phyloP scores from a whole-genome alignment of 2,797 vertebrate species.

The Diceros bicornis region DNA sequence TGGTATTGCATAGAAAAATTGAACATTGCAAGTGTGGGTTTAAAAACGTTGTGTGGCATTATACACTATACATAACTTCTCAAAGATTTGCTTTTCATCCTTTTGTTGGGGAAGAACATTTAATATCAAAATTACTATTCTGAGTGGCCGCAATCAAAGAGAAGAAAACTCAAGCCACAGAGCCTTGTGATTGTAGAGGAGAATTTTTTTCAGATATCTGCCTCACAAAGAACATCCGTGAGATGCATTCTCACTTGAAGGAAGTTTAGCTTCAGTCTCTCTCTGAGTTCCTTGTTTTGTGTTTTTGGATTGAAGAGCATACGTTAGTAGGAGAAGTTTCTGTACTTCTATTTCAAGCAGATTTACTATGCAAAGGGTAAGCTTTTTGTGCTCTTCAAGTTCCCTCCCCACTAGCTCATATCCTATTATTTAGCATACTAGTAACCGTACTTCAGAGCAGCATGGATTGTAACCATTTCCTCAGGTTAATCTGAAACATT shows the following conservation, averaged over 20 bases:
- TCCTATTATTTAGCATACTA: constrained; percentile 17
- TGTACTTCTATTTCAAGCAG: constrained; percentile 48
- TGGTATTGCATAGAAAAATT: not conserved
- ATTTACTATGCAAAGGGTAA: constrained; percentile 42
- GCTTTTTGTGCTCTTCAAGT: not conserved
- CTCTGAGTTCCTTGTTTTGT: constrained; percentile 25
- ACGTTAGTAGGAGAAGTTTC: not conserved
- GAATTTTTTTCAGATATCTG: not conserved
- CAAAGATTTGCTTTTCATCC: constrained; percentile 48
- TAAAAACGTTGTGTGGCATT: not conserved
- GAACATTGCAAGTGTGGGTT: not conserved
- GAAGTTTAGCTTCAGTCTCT: constrained; percentile 65
- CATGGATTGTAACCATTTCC: not conserved
- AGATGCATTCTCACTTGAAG: not conserved
- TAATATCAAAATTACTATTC: constrained; percentile 54
- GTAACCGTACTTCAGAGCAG: not conserved
- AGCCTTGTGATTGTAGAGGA: not conserved
- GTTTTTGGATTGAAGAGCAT: constrained; percentile 24
- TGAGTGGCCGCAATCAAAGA: constrained; percentile 7
- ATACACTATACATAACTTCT: not conserved
- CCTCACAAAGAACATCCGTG: constrained; percentile 58
- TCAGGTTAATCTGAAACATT: not conserved
- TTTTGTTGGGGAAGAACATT: constrained; percentile 26
- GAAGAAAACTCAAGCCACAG: not conserved
- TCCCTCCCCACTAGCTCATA: not conserved